These are phyloP conservation scores for Characodon lateralis DNA, from an alignment of 2,797 vertebrate species.

Conservation along the genomic window DNA sequence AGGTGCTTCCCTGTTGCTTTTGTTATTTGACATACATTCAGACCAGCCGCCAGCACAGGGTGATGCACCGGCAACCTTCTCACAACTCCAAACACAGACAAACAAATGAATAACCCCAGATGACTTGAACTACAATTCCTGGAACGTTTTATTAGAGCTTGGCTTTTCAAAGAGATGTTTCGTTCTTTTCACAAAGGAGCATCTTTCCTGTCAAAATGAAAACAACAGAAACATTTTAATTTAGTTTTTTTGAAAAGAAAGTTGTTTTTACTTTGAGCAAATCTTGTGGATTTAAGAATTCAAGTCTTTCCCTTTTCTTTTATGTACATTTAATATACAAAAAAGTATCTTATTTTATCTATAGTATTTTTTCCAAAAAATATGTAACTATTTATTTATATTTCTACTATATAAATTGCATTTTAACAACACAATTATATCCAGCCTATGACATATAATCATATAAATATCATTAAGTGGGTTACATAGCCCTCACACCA, in stretches of 20 bases:
- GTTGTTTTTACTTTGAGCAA: background rate
- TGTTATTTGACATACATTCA: slow-evolving; percentile 1
- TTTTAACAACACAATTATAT: no score
- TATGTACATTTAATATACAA: background rate
- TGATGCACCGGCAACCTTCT: background rate
- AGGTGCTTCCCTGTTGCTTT: background rate
- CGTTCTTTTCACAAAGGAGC: background rate
- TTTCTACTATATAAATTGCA: no score
- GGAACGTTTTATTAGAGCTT: background rate
- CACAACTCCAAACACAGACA: background rate
- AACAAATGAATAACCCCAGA: background rate
- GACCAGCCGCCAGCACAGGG: background rate
- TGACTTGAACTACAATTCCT: background rate
- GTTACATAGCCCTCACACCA: no score
- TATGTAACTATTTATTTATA: no score
- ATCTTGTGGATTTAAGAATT: background rate
- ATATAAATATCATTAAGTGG: no score
- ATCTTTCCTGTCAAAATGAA: background rate
- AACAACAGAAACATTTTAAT: background rate
- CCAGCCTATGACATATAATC: no score
- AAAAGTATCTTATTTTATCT: background rate
- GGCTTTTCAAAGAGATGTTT: background rate
- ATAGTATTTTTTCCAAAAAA: background rate
- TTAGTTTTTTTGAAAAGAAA: background rate
- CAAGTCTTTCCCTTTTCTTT: background rate